Evolutionary conservation across 1,140 invertebrate species (phyloP).

Genomic region (Lysiphlebus fabarum): DNA sequence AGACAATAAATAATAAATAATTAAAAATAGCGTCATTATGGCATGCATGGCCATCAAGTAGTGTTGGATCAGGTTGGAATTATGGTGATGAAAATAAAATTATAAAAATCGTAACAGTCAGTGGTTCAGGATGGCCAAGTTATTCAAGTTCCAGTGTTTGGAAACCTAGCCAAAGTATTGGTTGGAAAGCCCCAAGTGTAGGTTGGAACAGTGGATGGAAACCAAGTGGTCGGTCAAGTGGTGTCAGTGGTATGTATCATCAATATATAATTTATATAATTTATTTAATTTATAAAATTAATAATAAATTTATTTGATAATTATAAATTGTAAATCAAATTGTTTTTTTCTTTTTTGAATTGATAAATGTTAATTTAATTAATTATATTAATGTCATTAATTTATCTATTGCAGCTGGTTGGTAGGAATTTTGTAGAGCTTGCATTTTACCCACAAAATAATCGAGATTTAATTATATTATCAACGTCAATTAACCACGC

Average conservation of each 20-base stretch:
- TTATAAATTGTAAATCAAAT: background rate
- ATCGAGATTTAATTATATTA: no score
- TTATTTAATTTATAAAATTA: background rate
- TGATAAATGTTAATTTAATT: no score
- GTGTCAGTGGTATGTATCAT: conserved; percentile 20
- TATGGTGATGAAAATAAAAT: conserved; percentile 37
- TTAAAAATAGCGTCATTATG: conserved; percentile 30
- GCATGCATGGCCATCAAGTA: conserved; percentile 16
- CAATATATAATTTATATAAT: background rate
- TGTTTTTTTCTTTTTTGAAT: no score
- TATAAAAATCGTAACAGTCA: conserved; percentile 40
- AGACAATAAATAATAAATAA: background rate
- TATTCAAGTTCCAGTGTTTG: conserved; percentile 26
- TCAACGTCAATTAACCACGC: no score
- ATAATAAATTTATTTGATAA: background rate
- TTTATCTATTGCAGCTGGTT: no score
- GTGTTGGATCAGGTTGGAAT: conserved; percentile 28
- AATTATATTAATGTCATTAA: no score
- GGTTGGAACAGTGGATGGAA: conserved; percentile 27
- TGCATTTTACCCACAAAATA: no score
- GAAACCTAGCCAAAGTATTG: conserved; percentile 14
- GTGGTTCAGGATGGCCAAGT: conserved; percentile 24
- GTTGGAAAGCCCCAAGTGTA: conserved; percentile 30
- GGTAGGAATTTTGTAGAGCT: no score
- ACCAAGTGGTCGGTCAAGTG: conserved; percentile 24